Percentiles rank a stretch among this genome's conserved stretches.
These are phyloP conservation scores for Onychomys torridus DNA, from an alignment of 2,797 vertebrate species.

Conservation along the genomic window DNA sequence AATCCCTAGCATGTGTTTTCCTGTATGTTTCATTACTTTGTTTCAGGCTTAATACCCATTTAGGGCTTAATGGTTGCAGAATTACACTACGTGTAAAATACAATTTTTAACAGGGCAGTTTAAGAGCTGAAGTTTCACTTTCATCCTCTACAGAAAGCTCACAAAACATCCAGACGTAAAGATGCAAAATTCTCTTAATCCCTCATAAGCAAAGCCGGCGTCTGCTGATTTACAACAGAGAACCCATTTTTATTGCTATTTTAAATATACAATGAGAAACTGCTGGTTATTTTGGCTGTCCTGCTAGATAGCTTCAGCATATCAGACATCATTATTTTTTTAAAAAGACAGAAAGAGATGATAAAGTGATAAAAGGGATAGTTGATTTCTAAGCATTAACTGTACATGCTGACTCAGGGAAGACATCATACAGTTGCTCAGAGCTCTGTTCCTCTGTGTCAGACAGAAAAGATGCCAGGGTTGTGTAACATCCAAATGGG, in stretches of 20 bases:
- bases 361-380: not conserved
- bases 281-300: slow-evolving; percentile 41
- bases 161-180: slow-evolving; percentile 48
- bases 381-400: not conserved
- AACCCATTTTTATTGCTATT: slow-evolving; percentile 46
- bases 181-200: slow-evolving; percentile 54
- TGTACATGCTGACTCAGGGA: not conserved
- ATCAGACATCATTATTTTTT: slow-evolving; percentile 1
- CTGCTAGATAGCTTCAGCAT: slow-evolving; percentile 54
- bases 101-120: slow-evolving; percentile 58
- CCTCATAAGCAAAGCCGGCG: slow-evolving; percentile 43
- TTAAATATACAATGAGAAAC: slow-evolving; percentile 61
- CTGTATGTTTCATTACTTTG: slow-evolving; percentile 57
- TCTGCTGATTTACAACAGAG: slow-evolving; percentile 36
- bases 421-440: not conserved
- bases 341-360: not conserved
- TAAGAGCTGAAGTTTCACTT: slow-evolving; percentile 67
- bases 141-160: slow-evolving; percentile 64
- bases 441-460: not conserved
- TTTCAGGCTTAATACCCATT: slow-evolving; percentile 64
- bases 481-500: not conserved
- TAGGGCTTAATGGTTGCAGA: slow-evolving; percentile 58
- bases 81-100: slow-evolving; percentile 59
- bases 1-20: not conserved
- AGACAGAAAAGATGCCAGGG: not conserved